phyloP scores from a whole-genome alignment of 1,140 invertebrate species.

The Patella vulgata region DNA sequence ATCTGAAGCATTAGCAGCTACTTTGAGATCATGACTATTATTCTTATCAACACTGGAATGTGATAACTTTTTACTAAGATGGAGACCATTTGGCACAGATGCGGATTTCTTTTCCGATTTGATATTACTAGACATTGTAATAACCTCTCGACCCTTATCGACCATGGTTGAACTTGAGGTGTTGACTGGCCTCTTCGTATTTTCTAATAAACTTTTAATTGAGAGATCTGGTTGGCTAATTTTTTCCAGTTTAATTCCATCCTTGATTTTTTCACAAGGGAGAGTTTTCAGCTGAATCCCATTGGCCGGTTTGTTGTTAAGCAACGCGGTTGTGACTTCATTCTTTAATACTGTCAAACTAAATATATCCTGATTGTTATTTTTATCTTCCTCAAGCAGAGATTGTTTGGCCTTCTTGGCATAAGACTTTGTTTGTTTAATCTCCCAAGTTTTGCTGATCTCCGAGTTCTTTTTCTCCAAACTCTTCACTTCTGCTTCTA shows the following conservation, averaged over 20 bases:
- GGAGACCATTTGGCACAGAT: not conserved
- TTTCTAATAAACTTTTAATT: constrained; percentile 27
- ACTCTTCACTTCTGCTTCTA: constrained; percentile 79
- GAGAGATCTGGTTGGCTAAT: constrained; percentile 21
- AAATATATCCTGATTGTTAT: too few species aligned
- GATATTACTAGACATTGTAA: too few species aligned
- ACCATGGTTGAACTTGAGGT: too few species aligned
- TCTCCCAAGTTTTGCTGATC: constrained; percentile 2
- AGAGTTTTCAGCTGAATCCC: too few species aligned
- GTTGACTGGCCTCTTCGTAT: constrained; percentile 1
- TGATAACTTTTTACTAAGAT: not conserved
- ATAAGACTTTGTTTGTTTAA: not conserved
- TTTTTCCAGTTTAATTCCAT: too few species aligned
- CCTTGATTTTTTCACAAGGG: too few species aligned
- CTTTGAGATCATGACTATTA: constrained; percentile 7
- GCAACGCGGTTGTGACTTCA: too few species aligned
- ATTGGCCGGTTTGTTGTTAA: too few species aligned
- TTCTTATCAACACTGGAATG: not conserved
- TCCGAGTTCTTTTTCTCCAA: constrained; percentile 74
- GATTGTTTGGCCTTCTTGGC: not conserved
- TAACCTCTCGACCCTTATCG: too few species aligned
- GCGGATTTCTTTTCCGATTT: too few species aligned
- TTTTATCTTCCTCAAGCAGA: too few species aligned
- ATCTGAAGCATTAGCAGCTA: not conserved
- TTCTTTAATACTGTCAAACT: too few species aligned